Evolutionary conservation across 2,113 vertebrate genomes (phyloP), one percentile per base, ranked within the genome.

Genomic region (Sardina pilchardus): DNA sequence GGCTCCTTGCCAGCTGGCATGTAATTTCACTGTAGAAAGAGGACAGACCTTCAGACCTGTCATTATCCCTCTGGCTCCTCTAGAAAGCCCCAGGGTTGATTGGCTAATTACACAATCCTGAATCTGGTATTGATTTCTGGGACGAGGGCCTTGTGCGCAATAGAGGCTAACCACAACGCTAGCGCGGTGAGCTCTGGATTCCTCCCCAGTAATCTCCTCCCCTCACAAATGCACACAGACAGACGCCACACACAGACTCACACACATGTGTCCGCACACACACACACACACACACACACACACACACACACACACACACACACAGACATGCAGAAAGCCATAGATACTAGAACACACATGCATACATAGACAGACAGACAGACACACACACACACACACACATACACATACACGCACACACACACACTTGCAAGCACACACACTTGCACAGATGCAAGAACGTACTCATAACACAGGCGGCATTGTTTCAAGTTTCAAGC

Each of bases 81-180:
- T 17, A 12, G 43, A 75, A 14, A 12, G 24, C 21, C 36, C 84
- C 17, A 44, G 83, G 14, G 67, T 36, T 71, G 80, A 88, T 87
- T 83, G 71, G 67, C 56, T 42, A 81, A 59, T 48, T 85, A 71
- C 85, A 87, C 82, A 9, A 59, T 16, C 59, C 71, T 30, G 7
- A 78, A 82, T 53, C 42, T 85, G 67, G 83, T 4, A 82, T 87
- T 87, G 81, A 78, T 78, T 78, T 86, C 71, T 19, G 81, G 84
- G 36, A 56, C 39, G 12, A 9, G 81, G 86, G 48, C 56, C 59
- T 45, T 82, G 34, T 83, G 24, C 36, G 24, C 36, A 30, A 82
- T 80, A 30, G 42, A 63, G 26, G 71, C 44, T 85, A 34, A 82
- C 83, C 83, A 0, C 88, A 87, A 82, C n/a, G 81, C 83, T 19